These are phyloP conservation scores for Microplitis demolitor DNA, from an alignment of 1,140 invertebrate species.

Conservation along the genomic window DNA sequence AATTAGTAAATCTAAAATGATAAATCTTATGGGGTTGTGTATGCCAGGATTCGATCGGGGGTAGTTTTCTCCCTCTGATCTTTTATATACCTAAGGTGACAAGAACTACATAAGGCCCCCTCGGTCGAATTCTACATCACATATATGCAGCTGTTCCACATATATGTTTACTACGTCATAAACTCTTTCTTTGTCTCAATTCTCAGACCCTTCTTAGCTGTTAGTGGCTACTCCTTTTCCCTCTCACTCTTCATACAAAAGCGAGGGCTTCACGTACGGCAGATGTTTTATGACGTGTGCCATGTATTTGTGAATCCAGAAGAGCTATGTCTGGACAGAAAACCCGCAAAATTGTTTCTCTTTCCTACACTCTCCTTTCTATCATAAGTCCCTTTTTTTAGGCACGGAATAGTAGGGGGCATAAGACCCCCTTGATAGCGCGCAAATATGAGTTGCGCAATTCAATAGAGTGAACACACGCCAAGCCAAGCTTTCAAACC, in stretches of 20 bases:
- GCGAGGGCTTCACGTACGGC: slow-evolving; percentile 50
- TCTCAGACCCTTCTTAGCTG: slow-evolving; percentile 48
- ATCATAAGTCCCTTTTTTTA: not conserved
- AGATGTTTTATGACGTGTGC: slow-evolving; percentile 59
- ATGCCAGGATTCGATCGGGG: not conserved
- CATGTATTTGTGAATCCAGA: slow-evolving; percentile 15
- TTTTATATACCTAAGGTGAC: slow-evolving; percentile 30
- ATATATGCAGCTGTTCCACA: slow-evolving; percentile 55
- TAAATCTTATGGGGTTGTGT: slow-evolving; percentile 37
- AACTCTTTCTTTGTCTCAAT: slow-evolving; percentile 61
- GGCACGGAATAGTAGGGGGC: not conserved
- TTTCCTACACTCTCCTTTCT: not conserved
- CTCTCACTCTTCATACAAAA: slow-evolving; percentile 34
- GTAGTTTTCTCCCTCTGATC: slow-evolving; percentile 36
- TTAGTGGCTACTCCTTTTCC: slow-evolving; percentile 29
- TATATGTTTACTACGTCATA: slow-evolving; percentile 43
- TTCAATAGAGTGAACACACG: not conserved
- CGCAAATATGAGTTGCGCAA: not conserved
- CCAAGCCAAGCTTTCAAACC: not conserved
- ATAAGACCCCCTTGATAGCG: slow-evolving; percentile 8
- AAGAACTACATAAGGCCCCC: slow-evolving; percentile 30
- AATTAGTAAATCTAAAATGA: slow-evolving; percentile 35
- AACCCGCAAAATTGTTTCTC: not conserved
- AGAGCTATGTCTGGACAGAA: slow-evolving; percentile 7
- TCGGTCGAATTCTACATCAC: slow-evolving; percentile 43